Evolutionary conservation across 2,888 invertebrate species (phyloP).

Genomic region (Anticlea derivata): DNA sequence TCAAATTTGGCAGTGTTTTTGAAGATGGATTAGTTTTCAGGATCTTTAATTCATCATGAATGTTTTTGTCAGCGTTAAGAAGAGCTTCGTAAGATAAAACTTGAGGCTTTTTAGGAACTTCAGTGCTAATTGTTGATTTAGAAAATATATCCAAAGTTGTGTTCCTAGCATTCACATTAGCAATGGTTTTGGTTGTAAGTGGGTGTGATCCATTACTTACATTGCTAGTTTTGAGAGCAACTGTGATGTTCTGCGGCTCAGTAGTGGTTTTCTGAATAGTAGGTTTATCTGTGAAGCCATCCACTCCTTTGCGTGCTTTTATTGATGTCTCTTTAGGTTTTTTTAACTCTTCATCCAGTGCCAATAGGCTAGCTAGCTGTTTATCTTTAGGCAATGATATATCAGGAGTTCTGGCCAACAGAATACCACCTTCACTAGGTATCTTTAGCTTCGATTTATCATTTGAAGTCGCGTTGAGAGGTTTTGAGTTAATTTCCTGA

Average conservation of each 20-base stretch:
- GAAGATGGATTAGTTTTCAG: conserved; percentile 43
- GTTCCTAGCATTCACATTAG: conserved; percentile 6
- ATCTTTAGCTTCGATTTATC: conserved; percentile 46
- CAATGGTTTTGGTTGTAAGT: not conserved
- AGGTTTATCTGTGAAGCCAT: conserved; percentile 25
- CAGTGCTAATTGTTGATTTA: conserved; percentile 32
- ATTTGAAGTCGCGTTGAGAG: not conserved
- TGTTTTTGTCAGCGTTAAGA: conserved; percentile 45
- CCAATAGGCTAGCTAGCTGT: conserved; percentile 42
- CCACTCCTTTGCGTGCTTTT: conserved; percentile 55
- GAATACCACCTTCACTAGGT: conserved; percentile 59
- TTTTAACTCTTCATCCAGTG: conserved; percentile 50
- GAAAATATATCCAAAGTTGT: conserved; percentile 18
- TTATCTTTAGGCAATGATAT: conserved; percentile 51
- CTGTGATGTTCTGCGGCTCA: not conserved
- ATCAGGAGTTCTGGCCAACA: conserved; percentile 45
- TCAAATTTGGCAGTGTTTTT: conserved; percentile 33
- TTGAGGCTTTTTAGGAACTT: conserved; percentile 56
- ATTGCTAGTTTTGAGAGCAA: not conserved
- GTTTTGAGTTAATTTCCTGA: conserved; percentile 1
- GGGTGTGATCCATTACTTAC: not conserved
- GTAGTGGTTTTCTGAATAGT: conserved; percentile 18
- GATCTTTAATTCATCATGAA: conserved; percentile 34
- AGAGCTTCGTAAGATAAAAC: conserved; percentile 58
- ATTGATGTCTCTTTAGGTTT: conserved; percentile 52